phyloP scores from a whole-genome alignment of 2,888 invertebrate species.

The Eucera pruinosa region DNA sequence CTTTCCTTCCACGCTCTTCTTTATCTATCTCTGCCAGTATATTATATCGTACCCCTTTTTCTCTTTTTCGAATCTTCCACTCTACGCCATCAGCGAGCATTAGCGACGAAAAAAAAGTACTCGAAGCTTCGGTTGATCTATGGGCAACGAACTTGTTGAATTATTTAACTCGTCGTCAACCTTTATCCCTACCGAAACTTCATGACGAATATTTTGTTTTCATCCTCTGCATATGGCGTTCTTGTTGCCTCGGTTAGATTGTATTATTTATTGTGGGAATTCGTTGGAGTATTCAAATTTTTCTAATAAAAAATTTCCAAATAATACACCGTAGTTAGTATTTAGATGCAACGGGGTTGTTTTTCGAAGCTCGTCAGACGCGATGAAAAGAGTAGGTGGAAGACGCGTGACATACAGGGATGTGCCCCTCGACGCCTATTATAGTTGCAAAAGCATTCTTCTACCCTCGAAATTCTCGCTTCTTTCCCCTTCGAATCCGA shows the following conservation, averaged over 20 bases:
- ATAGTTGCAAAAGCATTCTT: conserved; percentile 60
- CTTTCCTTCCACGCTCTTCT: conserved; percentile 39
- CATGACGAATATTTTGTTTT: conserved; percentile 3
- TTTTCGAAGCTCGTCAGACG: not conserved
- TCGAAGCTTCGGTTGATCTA: conserved; percentile 16
- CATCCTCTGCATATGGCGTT: not conserved
- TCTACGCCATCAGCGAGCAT: conserved; percentile 20
- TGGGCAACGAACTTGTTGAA: conserved; percentile 17
- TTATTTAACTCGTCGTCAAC: conserved; percentile 24
- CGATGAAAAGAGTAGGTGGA: conserved; percentile 43
- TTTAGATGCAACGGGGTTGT: too few species aligned
- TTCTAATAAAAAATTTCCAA: conserved; percentile 17
- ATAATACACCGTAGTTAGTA: too few species aligned
- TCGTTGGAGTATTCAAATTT: not conserved
- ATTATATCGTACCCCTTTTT: conserved; percentile 45
- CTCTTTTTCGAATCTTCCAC: conserved; percentile 6
- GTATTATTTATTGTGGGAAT: not conserved
- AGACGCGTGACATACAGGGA: conserved; percentile 21
- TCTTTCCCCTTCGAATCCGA: conserved; percentile 36
- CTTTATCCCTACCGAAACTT: conserved; percentile 12
- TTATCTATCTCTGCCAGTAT: conserved; percentile 36
- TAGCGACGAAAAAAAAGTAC: conserved; percentile 5
- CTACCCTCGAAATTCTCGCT: conserved; percentile 56
- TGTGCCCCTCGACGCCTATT: conserved; percentile 46
- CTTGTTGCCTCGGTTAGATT: not conserved